Percentiles rank a stretch among this genome's conserved stretches.
Conservation (phyloP, 2,797 vertebrate genomes). For the Rhinogobio ventralis region DNA sequence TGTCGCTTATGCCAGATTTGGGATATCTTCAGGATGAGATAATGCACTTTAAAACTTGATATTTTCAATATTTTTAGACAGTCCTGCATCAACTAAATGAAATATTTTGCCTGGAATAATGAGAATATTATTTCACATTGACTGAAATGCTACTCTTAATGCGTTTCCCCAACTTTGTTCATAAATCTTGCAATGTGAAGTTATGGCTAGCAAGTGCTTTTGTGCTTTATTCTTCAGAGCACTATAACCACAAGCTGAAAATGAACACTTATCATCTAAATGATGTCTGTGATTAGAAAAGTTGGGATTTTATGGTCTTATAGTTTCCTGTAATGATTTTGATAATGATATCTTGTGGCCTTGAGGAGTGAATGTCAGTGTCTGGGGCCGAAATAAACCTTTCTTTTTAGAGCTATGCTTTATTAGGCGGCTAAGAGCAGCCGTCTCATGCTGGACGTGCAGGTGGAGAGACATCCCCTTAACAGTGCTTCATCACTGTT, state of each 20-base stretch:
- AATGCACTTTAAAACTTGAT: background rate
- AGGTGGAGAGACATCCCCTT: constrained; percentile 24
- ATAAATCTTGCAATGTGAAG: background rate
- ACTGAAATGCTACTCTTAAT: background rate
- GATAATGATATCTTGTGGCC: constrained; percentile 32
- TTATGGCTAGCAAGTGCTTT: constrained; percentile 21
- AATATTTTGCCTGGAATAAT: background rate
- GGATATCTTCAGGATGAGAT: background rate
- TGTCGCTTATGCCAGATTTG: background rate
- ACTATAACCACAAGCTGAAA: constrained; percentile 9
- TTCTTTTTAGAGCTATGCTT: constrained; percentile 40
- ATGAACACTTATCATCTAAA: constrained; percentile 2
- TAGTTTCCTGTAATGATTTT: constrained; percentile 40
- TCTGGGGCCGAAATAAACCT: constrained; percentile 28
- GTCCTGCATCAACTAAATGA: background rate
- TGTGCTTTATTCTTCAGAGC: constrained; percentile 16
- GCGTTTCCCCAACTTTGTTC: constrained; percentile 6
- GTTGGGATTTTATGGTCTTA: constrained; percentile 48
- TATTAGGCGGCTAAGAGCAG: constrained; percentile 29
- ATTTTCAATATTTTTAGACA: background rate
- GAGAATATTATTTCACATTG: background rate
- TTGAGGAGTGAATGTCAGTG: background rate
- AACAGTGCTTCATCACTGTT: constrained; percentile 39
- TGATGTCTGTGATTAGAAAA: constrained; percentile 43
- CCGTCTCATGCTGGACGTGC: constrained; percentile 19